Base-by-base conservation (phyloP, 1,140 invertebrate genomes). In the Megathymus violae region DNA sequence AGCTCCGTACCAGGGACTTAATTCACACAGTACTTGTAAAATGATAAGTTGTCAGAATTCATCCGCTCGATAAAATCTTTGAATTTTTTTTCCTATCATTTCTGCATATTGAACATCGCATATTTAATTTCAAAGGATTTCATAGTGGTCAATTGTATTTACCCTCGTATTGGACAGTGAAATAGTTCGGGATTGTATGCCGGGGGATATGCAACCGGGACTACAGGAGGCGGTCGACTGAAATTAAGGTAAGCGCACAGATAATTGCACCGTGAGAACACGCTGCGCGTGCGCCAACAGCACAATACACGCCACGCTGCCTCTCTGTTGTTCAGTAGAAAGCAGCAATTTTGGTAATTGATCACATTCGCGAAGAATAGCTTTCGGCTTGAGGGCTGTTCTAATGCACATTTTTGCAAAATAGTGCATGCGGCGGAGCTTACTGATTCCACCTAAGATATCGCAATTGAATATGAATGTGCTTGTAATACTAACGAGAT, bases 191-290 rank as follows among this genome's bases (percentile, higher is more conserved):
- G 47, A 51, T 63, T 44, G 25, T 9, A 17, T 31, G 43, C 52
- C 11, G 38, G 9, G 38, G 51, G 11, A 1, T 43, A 43, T 48
- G 19, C 22, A 38, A 46, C 40, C 40, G 25, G 41, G 27, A 34
- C 56, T 40, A 27, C 43, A 31, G 47, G 47, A 61, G 44, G 61
- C 48, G 54, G 36, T 40, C 51, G 71, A 61, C 46, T 63, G 71
- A 67, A 86, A 86, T 86, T 88, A 88, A 75, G 82, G 76, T 82
- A 80, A 83, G 81, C 83, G 82, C 72, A 76, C 69, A 74, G 78
- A 83, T 87, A 85, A 89, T 89, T 87, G 78, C 73, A 78, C 69
- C 85, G 86, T 89, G 86, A 73, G 86, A 89, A 85, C 65, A 58
- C 27, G 64, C 31, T 60, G 69, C 65, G 69, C 62, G 62, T 73